These are phyloP conservation scores for Diachrysia chrysitis DNA, from an alignment of 2,888 invertebrate species.

Conservation along the genomic window DNA sequence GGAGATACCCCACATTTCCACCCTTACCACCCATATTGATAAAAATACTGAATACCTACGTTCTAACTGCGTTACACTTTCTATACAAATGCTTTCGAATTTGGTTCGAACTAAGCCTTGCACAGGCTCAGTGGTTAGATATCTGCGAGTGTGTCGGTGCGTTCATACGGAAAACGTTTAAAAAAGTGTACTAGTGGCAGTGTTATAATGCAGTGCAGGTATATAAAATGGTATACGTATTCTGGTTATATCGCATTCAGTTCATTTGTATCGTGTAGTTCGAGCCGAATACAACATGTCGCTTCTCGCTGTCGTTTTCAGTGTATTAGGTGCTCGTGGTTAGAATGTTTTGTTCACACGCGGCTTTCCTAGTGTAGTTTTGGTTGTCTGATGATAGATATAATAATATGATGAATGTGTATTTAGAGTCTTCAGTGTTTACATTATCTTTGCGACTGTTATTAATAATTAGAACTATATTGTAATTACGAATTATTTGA, in stretches of 20 bases:
- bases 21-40: neutral
- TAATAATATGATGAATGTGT: no score
- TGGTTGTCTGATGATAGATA: neutral
- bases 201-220: neutral
- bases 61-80: neutral
- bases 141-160: constrained; percentile 4
- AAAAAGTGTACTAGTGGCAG: constrained; percentile 4
- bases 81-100: constrained; percentile 4
- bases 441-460: no score
- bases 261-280: constrained; percentile 9
- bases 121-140: neutral
- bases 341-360: constrained; percentile 16
- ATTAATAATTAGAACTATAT: no score
- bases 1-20: neutral
- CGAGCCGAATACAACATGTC: constrained; percentile 13
- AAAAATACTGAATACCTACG: neutral
- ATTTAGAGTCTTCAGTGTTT: no score
- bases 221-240: no score
- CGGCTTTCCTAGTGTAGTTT: constrained; percentile 13
- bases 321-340: constrained; percentile 23
- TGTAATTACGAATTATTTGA: no score
- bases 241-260: no score
- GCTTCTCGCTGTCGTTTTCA: constrained; percentile 21
- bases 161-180: constrained; percentile 1
- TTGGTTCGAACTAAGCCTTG: neutral